Evolutionary conservation across 2,888 invertebrate species (phyloP), one percentile per base, ranked within the genome.

Genomic region (Eupithecia pulchellata): DNA sequence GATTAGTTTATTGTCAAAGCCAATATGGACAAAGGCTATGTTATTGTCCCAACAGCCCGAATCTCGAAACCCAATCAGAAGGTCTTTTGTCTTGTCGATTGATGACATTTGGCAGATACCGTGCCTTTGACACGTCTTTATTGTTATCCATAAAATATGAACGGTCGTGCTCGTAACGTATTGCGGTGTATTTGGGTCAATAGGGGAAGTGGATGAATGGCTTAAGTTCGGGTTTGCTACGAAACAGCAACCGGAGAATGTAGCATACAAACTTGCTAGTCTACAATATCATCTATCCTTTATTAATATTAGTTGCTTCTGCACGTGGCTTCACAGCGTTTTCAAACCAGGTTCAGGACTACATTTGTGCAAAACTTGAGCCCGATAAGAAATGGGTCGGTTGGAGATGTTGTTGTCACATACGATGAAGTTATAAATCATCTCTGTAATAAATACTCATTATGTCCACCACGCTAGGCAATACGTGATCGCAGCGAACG

Each of bases 21-120:
- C 76, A 78, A 80, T 77, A 72, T 77, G 72, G 75, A 80, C 79
- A 80, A 82, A 81, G 76, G 79, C 71, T 78, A 77, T 76, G 77
- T 81, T 83, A 84, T 86, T 80, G 82, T 81, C 78, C 76, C 74
- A 74, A 61, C 68, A 36, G 70, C 72, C 65, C 65, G 73, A 82
- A 81, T 79, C 82, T 77, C 70, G 70, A 79, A 81, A 83, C 84
- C 83, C 84, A 86, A 87, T 87, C 86, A 84, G 75, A 69, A 73
- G 60, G 64, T 67, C 83, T 79, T 83, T 86, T 87, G 86, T 87
- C 83, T 81, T 81, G 79, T 79, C 80, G 79, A 80, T 83, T 81
- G 80, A 83, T 85, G 86, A 85, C 86, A 84, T 84, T 85, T 86
- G 84, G 68, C 71, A 73, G 72, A 76, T 72, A 77, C 72, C 76